These are phyloP conservation scores for Marmota monax DNA, from an alignment of 2,113 vertebrate species.

Conservation along the genomic window DNA sequence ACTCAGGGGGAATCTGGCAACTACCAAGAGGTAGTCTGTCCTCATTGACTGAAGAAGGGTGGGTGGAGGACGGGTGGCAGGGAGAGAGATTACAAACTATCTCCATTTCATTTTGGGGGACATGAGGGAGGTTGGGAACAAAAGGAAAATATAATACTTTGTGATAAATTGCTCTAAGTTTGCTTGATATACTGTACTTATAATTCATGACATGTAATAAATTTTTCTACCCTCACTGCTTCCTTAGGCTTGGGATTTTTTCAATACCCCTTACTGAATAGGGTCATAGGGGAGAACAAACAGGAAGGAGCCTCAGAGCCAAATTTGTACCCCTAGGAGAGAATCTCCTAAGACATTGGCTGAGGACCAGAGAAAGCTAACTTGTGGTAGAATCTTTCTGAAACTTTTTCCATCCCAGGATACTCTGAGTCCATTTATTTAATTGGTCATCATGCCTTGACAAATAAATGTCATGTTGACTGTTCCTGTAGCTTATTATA, in stretches of 20 bases:
- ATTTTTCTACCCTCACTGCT: background rate
- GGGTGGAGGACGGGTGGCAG: no score
- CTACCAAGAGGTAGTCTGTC: background rate
- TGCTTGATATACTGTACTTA: background rate
- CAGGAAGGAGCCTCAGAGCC: background rate
- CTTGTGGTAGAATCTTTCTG: background rate
- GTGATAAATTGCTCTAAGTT: background rate
- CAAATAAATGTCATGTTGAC: background rate
- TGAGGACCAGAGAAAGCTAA: background rate
- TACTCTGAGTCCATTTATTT: conserved; percentile 28
- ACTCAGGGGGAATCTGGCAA: background rate
- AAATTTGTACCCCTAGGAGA: background rate
- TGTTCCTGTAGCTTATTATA: background rate
- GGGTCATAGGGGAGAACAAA: background rate
- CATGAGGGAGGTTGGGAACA: background rate
- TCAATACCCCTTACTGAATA: background rate
- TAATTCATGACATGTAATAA: background rate
- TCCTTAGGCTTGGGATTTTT: background rate
- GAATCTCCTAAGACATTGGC: background rate
- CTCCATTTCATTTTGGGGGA: background rate
- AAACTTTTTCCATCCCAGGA: background rate
- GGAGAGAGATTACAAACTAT: background rate
- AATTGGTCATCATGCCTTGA: background rate
- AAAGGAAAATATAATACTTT: conserved; percentile 6
- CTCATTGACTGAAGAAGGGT: background rate